Evolutionary conservation across 2,797 vertebrate species (phyloP), one percentile per base, ranked within the genome.

Genomic region (Cygnus olor): DNA sequence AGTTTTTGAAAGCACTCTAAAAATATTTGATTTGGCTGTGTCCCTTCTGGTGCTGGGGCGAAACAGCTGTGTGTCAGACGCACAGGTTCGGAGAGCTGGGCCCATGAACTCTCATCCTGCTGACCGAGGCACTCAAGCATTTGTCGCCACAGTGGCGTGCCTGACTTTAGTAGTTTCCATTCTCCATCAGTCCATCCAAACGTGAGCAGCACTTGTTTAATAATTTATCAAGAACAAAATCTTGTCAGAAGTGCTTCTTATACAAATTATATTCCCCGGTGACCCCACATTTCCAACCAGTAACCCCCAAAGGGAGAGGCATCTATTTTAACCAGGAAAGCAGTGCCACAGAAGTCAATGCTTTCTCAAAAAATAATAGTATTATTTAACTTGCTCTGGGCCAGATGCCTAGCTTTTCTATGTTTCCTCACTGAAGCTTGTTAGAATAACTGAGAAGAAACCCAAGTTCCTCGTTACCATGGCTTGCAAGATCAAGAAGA

Each of bases 61-160:
- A 42, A 45, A 32, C 14, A 53, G 34, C 61, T 44, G 36, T 38
- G 57, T 36, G 44, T 12, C 1, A n/a, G 65, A 66, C 19, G 25
- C n/a, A 32, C 7, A 72, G 18, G 69, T 64, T 4, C 0, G 38
- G 42, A 16, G 28, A 78, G 10, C 38, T 14, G 56, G 47, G 38
- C 34, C 42, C 13, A 4, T 6, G 40, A 60, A 34, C 56, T 1
- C 0, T 13, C 0, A 0, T 49, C 34, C 28, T 16, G 27, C 6
- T 40, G 14, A 1, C 32, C 22, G 32, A 0, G 3, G 16, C 2
- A 10, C 40, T 72, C 58, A 14, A 61, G 49, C 14, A 13, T 27
- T 15, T 30, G 25, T 42, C 0, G 0, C 34, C 66, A 15, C 14
- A 14, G 4, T 6, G 12, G 38, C 11, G 44, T 54, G 51, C 34